phyloP scores from a whole-genome alignment of 2,113 vertebrate genomes.

The Chlorodrepanis virens region DNA sequence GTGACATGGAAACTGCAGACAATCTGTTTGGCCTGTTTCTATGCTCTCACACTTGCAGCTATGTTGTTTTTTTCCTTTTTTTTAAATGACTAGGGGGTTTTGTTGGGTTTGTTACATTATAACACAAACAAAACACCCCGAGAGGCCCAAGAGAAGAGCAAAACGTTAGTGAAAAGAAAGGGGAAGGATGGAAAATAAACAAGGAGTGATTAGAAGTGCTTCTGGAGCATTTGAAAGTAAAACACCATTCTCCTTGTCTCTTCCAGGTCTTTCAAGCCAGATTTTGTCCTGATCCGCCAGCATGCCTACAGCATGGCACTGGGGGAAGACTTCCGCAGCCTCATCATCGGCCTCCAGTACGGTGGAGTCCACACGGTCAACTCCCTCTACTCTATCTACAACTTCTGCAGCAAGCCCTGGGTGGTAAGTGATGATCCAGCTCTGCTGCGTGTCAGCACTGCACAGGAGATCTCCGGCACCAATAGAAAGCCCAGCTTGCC shows the following conservation, averaged over 20 bases:
- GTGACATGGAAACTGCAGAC: constrained; percentile 36
- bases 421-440: constrained; percentile 80
- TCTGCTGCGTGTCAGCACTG: not conserved
- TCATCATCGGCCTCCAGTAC: constrained; percentile 91
- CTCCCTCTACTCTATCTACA: constrained; percentile 94
- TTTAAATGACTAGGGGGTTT: not conserved
- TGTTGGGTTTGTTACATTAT: not conserved
- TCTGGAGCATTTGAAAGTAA: not conserved
- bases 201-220: not conserved
- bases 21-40: constrained; percentile 26
- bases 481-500: accelerated
- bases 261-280: constrained; percentile 90
- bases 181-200: not conserved
- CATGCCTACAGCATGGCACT: constrained; percentile 94
- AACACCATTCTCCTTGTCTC: not conserved
- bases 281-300: constrained; percentile 91
- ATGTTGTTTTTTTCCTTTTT: not conserved
- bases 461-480: not conserved
- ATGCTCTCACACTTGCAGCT: not conserved
- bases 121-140: not conserved
- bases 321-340: constrained; percentile 90
- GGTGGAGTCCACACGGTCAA: constrained; percentile 85
- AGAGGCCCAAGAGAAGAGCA: not conserved
- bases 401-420: constrained; percentile 99
- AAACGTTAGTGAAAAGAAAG: not conserved